Conservation (phyloP, 2,113 vertebrate genomes). For the Solenodon paradoxus region DNA sequence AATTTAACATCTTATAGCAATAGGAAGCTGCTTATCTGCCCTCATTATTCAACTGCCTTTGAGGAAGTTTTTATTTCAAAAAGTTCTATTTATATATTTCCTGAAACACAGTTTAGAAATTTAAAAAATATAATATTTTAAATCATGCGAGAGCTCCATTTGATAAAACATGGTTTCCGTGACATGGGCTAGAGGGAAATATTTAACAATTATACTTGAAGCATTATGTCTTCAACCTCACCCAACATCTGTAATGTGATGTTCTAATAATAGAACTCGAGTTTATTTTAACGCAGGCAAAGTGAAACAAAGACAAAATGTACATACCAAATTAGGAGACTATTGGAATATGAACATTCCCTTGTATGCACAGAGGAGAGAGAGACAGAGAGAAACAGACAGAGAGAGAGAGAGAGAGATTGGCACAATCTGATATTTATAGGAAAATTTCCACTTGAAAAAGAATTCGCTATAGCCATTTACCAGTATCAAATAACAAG, state of each 20-base stretch:
- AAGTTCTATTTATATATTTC: neutral
- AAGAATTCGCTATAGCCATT: neutral
- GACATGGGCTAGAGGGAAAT: neutral
- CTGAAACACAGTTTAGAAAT: neutral
- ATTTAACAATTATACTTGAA: neutral
- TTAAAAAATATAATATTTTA: conserved; percentile 11
- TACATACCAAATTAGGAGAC: neutral
- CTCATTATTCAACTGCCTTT: neutral
- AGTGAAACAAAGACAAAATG: neutral
- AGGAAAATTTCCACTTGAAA: neutral
- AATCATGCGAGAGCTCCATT: neutral
- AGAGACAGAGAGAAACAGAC: neutral
- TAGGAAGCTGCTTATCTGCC: neutral
- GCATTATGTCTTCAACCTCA: neutral
- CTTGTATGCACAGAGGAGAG: neutral
- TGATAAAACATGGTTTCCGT: neutral
- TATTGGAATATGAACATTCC: neutral
- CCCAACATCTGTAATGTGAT: neutral
- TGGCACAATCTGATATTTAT: neutral
- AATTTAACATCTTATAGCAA: neutral
- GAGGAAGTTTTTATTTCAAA: conserved; percentile 30
- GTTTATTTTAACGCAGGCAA: conserved; percentile 31
- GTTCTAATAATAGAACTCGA: neutral
- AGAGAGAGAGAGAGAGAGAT: neutral
- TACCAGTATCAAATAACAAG: neutral